A percentile compares a stretch with the other conserved stretches of the same genome.
Conservation (phyloP, 2,113 vertebrate genomes). For the Nothocercus nigrocapillus region DNA sequence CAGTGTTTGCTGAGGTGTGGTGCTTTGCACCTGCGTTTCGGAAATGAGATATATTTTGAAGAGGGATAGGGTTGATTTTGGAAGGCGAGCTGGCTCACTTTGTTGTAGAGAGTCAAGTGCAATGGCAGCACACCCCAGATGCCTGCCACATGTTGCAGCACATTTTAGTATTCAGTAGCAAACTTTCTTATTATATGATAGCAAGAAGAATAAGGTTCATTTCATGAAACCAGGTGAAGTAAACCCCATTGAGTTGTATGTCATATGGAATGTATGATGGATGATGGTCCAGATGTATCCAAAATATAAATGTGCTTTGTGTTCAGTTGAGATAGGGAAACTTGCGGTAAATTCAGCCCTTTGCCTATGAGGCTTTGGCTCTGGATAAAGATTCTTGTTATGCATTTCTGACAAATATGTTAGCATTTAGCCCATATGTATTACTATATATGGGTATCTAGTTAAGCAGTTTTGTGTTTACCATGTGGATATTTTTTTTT, state of each 20-base stretch:
- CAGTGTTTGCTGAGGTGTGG: not conserved
- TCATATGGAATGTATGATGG: conserved; percentile 51
- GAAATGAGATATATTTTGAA: conserved; percentile 47
- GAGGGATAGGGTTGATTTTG: conserved; percentile 32
- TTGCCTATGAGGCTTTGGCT: conserved; percentile 66
- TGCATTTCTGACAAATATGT: conserved; percentile 64
- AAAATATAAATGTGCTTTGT: conserved; percentile 42
- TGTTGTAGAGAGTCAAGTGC: conserved; percentile 56
- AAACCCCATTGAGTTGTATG: conserved; percentile 24
- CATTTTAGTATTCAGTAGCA: conserved; percentile 63
- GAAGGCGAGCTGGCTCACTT: conserved; percentile 51
- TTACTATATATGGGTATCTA: conserved; percentile 54
- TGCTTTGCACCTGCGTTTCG: conserved; percentile 25
- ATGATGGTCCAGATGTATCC: conserved; percentile 39
- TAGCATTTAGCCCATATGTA: conserved; percentile 44
- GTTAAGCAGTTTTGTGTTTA: conserved; percentile 53
- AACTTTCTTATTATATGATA: conserved; percentile 39
- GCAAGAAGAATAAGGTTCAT: conserved; percentile 56
- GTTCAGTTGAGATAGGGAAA: conserved; percentile 43
- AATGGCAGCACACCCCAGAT: conserved; percentile 52
- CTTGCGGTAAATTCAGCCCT: conserved; percentile 52
- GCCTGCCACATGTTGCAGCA: conserved; percentile 61
- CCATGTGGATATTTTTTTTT: not conserved
- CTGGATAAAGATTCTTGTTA: conserved; percentile 51
- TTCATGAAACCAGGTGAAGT: conserved; percentile 61